Conservation (phyloP, 2,113 vertebrate genomes). For the Paradoxurus hermaphroditus region DNA sequence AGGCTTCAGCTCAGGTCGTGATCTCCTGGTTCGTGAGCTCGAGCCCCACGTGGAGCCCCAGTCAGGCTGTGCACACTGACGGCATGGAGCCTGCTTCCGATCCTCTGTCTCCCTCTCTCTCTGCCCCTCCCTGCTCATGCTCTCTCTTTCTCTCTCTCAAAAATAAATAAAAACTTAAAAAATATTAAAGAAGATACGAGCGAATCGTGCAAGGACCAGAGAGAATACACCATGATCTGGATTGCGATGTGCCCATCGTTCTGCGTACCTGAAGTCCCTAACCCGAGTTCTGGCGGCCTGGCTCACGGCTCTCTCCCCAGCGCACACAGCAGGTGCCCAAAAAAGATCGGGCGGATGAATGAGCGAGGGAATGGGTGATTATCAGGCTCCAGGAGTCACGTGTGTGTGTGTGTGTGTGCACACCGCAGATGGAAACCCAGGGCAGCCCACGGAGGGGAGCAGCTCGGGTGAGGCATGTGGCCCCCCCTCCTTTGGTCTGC, state of each 20-base stretch:
- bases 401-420: not conserved
- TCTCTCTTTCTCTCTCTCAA: too few relatives aligned
- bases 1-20: too few relatives aligned
- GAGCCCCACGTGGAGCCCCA: too few relatives aligned
- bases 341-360: not conserved
- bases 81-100: too few relatives aligned
- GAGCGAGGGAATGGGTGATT: not conserved
- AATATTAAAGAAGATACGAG: not conserved
- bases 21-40: too few relatives aligned
- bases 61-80: too few relatives aligned
- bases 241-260: not conserved
- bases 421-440: not conserved
- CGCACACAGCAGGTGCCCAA: not conserved
- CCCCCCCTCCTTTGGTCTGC: not conserved
- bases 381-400: not conserved
- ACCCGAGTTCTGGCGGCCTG: not conserved
- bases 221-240: not conserved
- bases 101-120: too few relatives aligned
- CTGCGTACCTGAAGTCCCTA: not conserved
- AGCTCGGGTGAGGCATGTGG: accelerated
- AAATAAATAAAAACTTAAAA: too few relatives aligned
- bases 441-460: not conserved
- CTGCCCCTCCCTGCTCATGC: too few relatives aligned
- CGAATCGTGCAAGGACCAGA: not conserved
- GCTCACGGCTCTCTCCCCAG: not conserved